Evolutionary conservation across 2,113 vertebrate genomes (phyloP).

Genomic region (Crotophaga sulcirostris): DNA sequence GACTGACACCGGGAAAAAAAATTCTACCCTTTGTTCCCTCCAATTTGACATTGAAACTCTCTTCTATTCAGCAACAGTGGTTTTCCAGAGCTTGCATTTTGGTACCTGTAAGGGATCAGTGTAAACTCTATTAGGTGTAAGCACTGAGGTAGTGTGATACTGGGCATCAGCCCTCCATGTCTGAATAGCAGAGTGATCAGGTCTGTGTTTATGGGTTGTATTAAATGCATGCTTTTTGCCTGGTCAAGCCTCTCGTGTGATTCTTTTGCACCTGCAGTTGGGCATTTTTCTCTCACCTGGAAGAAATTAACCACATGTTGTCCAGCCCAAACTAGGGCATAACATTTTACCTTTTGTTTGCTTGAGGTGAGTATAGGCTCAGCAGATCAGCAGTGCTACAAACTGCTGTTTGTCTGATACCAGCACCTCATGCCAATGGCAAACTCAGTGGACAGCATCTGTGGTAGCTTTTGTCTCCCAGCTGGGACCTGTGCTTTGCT

Average conservation of each 20-base stretch:
- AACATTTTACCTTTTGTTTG: background rate
- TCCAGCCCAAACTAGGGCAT: background rate
- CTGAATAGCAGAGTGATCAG: background rate
- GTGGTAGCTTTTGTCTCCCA: accelerated
- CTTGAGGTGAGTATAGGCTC: background rate
- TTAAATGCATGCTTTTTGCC: background rate
- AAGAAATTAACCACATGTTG: background rate
- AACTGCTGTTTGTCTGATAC: background rate
- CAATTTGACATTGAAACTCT: background rate
- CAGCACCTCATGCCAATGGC: background rate
- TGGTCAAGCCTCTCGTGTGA: background rate
- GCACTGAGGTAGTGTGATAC: background rate
- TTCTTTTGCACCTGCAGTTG: background rate
- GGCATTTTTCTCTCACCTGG: background rate
- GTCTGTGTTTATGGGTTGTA: background rate
- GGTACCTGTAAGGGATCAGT: background rate
- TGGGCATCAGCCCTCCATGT: background rate
- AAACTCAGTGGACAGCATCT: background rate
- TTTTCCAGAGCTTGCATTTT: background rate
- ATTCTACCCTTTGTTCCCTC: background rate
- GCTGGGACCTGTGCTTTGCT: background rate
- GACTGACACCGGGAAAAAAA: background rate
- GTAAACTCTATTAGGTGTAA: background rate
- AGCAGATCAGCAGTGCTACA: background rate
- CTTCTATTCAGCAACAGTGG: background rate